These are phyloP conservation scores for Microcebus tavaratra DNA, from an alignment of 2,113 vertebrate species.

Conservation along the genomic window DNA sequence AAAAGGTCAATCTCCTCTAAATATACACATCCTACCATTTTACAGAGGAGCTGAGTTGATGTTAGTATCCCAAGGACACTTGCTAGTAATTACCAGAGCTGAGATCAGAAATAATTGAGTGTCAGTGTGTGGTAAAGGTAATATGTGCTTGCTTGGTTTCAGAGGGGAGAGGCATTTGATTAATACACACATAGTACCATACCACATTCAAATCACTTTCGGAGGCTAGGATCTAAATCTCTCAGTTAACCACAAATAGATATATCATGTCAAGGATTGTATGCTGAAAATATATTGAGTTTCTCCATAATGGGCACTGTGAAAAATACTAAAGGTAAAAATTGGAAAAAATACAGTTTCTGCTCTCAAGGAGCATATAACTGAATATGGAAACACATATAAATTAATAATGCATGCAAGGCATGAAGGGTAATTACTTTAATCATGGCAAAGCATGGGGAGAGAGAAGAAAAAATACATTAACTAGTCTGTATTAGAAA, in stretches of 20 bases:
- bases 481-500: not conserved
- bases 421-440: not conserved
- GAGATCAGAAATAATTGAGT: constrained; percentile 13
- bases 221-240: not conserved
- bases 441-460: not conserved
- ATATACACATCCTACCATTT: not conserved
- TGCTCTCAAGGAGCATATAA: not conserved
- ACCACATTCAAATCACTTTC: not conserved
- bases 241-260: not conserved
- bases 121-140: not conserved
- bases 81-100: not conserved
- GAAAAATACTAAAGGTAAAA: not conserved
- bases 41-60: not conserved
- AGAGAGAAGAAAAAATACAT: not conserved
- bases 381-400: not conserved
- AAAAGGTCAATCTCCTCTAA: not conserved
- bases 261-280: not conserved
- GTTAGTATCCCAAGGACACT: not conserved
- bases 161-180: not conserved
- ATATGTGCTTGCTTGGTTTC: not conserved
- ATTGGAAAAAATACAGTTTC: not conserved
- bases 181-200: not conserved
- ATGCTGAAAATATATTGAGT: not conserved
- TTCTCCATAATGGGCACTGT: not conserved
- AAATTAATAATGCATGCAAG: not conserved